These are phyloP conservation scores for Cinara cedri DNA, from an alignment of 2,888 invertebrate genomes.

Conservation along the genomic window DNA sequence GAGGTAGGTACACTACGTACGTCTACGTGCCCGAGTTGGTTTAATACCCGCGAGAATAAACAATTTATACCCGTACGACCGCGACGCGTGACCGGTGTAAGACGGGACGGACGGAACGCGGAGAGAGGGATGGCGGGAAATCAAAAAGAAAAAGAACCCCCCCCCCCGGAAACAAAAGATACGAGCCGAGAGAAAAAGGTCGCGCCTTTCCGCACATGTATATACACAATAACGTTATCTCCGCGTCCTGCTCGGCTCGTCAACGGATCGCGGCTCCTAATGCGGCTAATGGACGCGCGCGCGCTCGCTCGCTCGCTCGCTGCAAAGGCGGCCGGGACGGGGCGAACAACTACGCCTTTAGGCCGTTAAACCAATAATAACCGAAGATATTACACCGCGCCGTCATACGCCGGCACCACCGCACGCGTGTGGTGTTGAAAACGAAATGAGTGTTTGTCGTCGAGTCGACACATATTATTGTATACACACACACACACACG, in stretches of 20 bases:
- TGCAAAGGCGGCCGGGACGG: neutral
- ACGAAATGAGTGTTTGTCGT: slow-evolving; percentile 43
- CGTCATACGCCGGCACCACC: no score
- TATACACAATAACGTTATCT: no score
- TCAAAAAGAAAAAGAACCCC: slow-evolving; percentile 44
- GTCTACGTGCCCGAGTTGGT: slow-evolving; percentile 52
- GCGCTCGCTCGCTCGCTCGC: no score
- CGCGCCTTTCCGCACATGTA: no score
- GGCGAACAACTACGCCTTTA: slow-evolving; percentile 36
- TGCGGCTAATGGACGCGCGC: slow-evolving; percentile 50
- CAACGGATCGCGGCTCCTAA: slow-evolving; percentile 17
- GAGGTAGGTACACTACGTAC: no score
- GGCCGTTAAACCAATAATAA: slow-evolving; percentile 57
- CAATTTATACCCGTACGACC: neutral
- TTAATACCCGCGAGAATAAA: slow-evolving; percentile 56
- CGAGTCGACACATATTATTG: slow-evolving; percentile 19
- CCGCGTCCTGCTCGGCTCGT: no score
- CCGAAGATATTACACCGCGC: slow-evolving; percentile 53
- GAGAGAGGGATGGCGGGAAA: slow-evolving; percentile 10
- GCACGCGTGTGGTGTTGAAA: slow-evolving; percentile 1
- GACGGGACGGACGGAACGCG: slow-evolving; percentile 7
- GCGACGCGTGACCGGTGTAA: slow-evolving; percentile 14
- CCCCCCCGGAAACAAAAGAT: no score
- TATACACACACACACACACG: neutral
- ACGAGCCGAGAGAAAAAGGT: slow-evolving; percentile 39